Percentiles rank a stretch among this genome's conserved stretches.
Evolutionary conservation across 1,140 invertebrate species (phyloP).

Genomic region (Watersipora subatra): DNA sequence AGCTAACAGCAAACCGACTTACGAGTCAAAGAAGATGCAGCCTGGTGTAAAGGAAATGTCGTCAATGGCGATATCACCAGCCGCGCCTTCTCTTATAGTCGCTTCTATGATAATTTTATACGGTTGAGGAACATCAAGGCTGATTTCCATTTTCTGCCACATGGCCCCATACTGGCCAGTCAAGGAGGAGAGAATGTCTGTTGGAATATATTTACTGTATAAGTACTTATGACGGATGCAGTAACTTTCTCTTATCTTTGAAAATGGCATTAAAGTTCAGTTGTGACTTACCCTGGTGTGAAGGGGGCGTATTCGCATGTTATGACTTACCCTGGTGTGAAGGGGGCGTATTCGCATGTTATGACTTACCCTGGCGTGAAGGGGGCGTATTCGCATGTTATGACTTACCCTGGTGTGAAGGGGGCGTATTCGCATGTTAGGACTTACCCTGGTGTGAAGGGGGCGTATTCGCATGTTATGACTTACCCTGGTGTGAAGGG

Average conservation of each 20-base stretch:
- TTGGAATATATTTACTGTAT: neutral
- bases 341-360: neutral
- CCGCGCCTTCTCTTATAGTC: conserved; percentile 16
- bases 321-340: neutral
- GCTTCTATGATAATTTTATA: conserved; percentile 30
- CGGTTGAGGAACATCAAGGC: neutral
- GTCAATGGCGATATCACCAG: conserved; percentile 35
- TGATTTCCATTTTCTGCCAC: neutral
- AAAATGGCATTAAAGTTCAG: neutral
- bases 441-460: no score
- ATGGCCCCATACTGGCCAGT: neutral
- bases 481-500: neutral
- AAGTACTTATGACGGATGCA: neutral
- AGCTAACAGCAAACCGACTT: no score
- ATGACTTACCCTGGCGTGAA: neutral
- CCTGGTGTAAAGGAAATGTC: conserved; percentile 30
- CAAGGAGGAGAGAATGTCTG: neutral
- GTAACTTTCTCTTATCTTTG: neutral
- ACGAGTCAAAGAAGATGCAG: conserved; percentile 8
- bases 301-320: neutral
- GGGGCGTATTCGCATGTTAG: no score
- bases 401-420: no score
- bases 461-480: no score
- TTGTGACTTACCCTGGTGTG: neutral
- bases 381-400: no score